phyloP scores from a whole-genome alignment of 64 coral and sea anemone species.

The Pocillopora verrucosa region DNA sequence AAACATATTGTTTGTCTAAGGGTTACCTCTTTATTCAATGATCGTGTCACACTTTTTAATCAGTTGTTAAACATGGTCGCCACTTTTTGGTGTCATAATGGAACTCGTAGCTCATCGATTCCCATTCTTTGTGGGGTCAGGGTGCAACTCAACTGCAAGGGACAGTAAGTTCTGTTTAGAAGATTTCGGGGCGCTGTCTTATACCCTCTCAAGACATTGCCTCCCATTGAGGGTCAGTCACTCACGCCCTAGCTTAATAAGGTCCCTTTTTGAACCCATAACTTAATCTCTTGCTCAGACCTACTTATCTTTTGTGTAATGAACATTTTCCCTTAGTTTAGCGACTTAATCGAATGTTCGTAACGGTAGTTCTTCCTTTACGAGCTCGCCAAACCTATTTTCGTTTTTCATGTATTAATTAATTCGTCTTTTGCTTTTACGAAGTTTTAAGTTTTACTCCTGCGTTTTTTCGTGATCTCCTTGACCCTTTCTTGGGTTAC shows the following conservation, averaged over 20 bases:
- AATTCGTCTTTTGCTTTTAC: too few relatives aligned
- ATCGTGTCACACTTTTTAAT: background rate
- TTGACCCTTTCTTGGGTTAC: background rate
- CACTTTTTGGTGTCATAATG: conserved; percentile 14
- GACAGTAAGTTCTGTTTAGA: background rate
- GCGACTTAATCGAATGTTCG: background rate
- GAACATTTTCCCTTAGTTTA: background rate
- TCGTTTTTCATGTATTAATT: background rate
- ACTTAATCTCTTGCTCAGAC: background rate
- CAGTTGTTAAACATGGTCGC: background rate
- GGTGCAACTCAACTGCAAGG: background rate
- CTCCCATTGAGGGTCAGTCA: background rate
- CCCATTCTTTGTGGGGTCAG: background rate
- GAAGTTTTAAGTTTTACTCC: background rate
- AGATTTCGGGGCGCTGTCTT: conserved; percentile 8
- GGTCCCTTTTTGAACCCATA: background rate
- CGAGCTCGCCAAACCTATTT: conserved; percentile 2
- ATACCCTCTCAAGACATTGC: background rate
- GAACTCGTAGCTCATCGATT: background rate
- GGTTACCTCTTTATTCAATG: background rate
- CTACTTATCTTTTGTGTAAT: background rate
- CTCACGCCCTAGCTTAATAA: background rate
- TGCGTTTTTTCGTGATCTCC: background rate
- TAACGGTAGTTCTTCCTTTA: background rate
- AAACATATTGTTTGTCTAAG: background rate